Percentiles rank a stretch among this genome's conserved stretches.
phyloP scores from a whole-genome alignment of 2,113 vertebrate species.

The Empidonax alnorum region DNA sequence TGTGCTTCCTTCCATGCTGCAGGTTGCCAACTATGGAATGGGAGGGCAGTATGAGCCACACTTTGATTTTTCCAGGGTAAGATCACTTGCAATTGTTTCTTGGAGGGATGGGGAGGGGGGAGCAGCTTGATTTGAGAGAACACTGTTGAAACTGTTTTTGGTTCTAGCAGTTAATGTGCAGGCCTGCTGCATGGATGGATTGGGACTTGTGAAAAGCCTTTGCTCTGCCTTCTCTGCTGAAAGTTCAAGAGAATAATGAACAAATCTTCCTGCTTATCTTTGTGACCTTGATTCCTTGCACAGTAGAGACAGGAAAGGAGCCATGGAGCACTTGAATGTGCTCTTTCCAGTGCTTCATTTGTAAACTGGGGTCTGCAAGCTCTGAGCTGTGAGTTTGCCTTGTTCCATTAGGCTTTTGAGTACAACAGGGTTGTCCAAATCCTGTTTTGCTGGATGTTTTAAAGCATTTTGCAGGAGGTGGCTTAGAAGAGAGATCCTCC shows the following conservation, averaged over 20 bases:
- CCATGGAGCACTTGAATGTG: neutral
- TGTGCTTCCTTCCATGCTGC: neutral
- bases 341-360: neutral
- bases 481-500: neutral
- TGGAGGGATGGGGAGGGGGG: neutral
- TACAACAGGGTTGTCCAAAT: neutral
- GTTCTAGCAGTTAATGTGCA: neutral
- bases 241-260: neutral
- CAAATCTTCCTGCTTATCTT: neutral
- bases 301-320: neutral
- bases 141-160: neutral
- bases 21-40: slow-evolving; percentile 98
- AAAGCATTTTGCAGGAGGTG: neutral
- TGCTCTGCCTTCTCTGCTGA: neutral
- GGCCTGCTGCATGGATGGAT: neutral
- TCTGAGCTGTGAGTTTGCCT: neutral
- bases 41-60: slow-evolving; percentile 98
- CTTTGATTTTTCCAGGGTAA: slow-evolving; percentile 98
- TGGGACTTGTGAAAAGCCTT: neutral
- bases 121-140: neutral
- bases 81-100: slow-evolving; percentile 26
- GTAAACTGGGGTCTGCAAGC: neutral
- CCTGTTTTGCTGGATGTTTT: neutral
- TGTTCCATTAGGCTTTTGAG: neutral
- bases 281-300: neutral